Conservation (phyloP, 2,113 vertebrate genomes). For the Callospermophilus lateralis region DNA sequence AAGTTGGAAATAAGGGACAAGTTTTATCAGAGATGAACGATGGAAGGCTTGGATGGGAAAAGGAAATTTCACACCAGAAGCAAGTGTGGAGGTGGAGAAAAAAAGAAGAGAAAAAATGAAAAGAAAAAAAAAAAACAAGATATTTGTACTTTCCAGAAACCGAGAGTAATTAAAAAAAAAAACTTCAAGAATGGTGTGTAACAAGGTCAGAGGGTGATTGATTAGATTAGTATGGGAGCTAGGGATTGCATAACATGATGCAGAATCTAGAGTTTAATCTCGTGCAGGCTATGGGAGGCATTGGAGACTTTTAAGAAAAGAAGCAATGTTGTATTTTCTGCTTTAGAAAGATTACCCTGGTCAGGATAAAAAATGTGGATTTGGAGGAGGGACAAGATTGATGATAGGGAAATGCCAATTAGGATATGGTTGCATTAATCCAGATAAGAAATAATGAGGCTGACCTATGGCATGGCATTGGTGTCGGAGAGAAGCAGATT, state of each 20-base stretch:
- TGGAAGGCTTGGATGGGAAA: background rate
- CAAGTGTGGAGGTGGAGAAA: background rate
- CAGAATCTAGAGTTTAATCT: background rate
- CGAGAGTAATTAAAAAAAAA: background rate
- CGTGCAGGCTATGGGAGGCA: background rate
- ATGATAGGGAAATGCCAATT: slow-evolving; percentile 4
- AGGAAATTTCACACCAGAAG: background rate
- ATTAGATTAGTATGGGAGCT: background rate
- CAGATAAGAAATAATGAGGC: background rate
- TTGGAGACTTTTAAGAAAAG: background rate
- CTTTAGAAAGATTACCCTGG: background rate
- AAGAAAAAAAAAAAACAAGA: background rate
- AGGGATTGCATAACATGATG: background rate
- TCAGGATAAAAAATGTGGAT: background rate
- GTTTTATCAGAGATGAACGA: background rate
- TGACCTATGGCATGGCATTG: too few relatives aligned
- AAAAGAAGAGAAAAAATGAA: background rate
- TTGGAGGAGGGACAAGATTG: background rate
- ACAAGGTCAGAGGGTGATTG: background rate
- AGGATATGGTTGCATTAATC: background rate
- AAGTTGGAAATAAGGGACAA: background rate
- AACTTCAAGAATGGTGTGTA: background rate
- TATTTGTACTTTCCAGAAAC: background rate
- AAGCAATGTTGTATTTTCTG: background rate
- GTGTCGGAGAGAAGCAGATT: background rate